These are phyloP conservation scores for Scaptomyza hsui DNA, from an alignment of 1,140 invertebrate genomes.

Conservation along the genomic window DNA sequence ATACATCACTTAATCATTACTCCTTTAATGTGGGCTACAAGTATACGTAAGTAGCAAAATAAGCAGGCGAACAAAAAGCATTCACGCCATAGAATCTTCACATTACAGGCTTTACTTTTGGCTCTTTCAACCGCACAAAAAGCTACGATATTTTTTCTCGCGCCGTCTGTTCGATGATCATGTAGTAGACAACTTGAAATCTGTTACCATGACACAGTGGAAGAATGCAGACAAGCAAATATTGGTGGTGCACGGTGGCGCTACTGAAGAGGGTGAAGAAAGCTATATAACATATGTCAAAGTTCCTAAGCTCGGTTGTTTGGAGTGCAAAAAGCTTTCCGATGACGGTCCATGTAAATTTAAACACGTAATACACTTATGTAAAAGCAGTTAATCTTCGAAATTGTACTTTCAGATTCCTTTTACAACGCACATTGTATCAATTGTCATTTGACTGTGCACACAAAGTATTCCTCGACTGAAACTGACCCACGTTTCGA, in stretches of 20 bases:
- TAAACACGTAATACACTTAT: not conserved
- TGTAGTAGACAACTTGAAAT: slow-evolving; percentile 85
- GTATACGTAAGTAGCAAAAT: slow-evolving; percentile 68
- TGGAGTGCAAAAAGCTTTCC: slow-evolving; percentile 81
- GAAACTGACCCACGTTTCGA: slow-evolving; percentile 80
- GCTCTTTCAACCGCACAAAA: slow-evolving; percentile 80
- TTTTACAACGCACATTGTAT: slow-evolving; percentile 78
- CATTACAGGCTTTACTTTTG: slow-evolving; percentile 75
- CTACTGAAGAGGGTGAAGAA: slow-evolving; percentile 80
- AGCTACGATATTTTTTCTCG: slow-evolving; percentile 68
- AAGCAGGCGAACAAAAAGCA: not conserved
- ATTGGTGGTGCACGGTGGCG: slow-evolving; percentile 85
- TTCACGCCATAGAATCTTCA: not conserved
- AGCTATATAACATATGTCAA: slow-evolving; percentile 82
- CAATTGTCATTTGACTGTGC: slow-evolving; percentile 82
- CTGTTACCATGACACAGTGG: slow-evolving; percentile 87
- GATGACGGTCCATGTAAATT: slow-evolving; percentile 72
- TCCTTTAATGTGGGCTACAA: slow-evolving; percentile 82
- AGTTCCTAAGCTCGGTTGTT: slow-evolving; percentile 84
- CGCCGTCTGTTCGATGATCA: slow-evolving; percentile 86
- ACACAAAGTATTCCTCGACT: slow-evolving; percentile 80
- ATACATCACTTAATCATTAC: slow-evolving; percentile 66
- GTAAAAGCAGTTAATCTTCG: not conserved
- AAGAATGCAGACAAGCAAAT: slow-evolving; percentile 85
- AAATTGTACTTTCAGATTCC: slow-evolving; percentile 56